These are phyloP conservation scores for Chrysaora quinquecirrha DNA, from an alignment of 30 jellyfish, hydroid and myxozoan genomes.

Conservation along the genomic window DNA sequence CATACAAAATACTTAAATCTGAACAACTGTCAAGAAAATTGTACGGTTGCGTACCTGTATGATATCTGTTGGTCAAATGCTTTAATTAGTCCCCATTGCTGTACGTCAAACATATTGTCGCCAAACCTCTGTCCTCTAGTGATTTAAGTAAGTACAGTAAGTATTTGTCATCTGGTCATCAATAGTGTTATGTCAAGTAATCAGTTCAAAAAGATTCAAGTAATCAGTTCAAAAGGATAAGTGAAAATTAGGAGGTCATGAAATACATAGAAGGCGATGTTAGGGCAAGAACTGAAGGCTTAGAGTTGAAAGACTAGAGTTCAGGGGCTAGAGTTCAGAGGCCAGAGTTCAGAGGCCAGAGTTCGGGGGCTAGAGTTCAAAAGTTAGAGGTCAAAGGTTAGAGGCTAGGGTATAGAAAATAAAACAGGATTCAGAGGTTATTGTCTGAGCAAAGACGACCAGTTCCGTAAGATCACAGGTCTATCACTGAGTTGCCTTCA, in stretches of 20 bases:
- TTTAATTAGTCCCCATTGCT: constrained; percentile 43
- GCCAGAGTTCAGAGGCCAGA: neutral
- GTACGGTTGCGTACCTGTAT: constrained; percentile 34
- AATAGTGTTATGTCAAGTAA: neutral
- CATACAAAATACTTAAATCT: too few species aligned
- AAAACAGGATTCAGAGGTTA: too few species aligned
- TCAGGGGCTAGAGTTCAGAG: neutral
- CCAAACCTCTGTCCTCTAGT: constrained; percentile 32
- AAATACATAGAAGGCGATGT: neutral
- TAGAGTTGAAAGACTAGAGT: neutral
- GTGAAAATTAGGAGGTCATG: neutral
- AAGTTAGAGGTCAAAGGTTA: too few species aligned
- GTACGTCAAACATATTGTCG: constrained; percentile 46
- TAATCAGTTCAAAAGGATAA: neutral
- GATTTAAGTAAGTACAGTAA: constrained; percentile 19
- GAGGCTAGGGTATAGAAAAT: too few species aligned
- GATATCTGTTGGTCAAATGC: constrained; percentile 29
- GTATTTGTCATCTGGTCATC: too few species aligned
- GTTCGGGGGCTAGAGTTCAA: neutral
- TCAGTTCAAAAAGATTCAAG: neutral
- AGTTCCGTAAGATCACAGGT: too few species aligned
- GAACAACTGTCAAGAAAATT: too few species aligned
- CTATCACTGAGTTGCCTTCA: too few species aligned
- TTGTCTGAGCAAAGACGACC: too few species aligned
- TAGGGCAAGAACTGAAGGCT: neutral